phyloP scores from a whole-genome alignment of 1,140 invertebrate species.

The Anadara kagoshimensis region DNA sequence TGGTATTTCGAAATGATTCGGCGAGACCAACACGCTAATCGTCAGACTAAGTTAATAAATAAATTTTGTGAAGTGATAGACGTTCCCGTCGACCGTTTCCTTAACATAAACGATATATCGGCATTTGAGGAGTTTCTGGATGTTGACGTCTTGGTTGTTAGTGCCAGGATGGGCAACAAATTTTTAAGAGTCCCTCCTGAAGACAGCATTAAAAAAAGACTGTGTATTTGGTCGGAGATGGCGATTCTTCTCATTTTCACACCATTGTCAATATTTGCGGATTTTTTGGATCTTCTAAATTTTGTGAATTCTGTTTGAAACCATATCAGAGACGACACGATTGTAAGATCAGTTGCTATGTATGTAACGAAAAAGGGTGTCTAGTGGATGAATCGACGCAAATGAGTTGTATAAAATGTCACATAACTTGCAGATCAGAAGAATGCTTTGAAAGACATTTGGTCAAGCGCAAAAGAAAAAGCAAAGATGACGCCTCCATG shows the following conservation, averaged over 20 bases:
- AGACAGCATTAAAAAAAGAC: slow-evolving; percentile 1
- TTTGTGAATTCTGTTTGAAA: slow-evolving; percentile 21
- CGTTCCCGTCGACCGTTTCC: slow-evolving; percentile 10
- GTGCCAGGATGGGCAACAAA: slow-evolving; percentile 24
- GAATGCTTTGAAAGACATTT: neutral
- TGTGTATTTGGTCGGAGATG: slow-evolving; percentile 23
- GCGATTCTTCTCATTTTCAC: slow-evolving; percentile 21
- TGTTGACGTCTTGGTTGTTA: slow-evolving; percentile 19
- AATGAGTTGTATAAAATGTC: slow-evolving; percentile 8
- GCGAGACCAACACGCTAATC: slow-evolving; percentile 2
- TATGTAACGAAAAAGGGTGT: slow-evolving; percentile 11
- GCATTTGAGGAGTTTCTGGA: slow-evolving; percentile 19
- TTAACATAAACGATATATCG: slow-evolving; percentile 25
- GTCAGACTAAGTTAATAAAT: slow-evolving; percentile 18
- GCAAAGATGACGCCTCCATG: neutral
- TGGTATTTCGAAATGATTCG: slow-evolving; percentile 10
- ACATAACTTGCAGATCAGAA: slow-evolving; percentile 13
- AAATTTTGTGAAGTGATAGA: slow-evolving; percentile 14
- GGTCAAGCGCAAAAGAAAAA: neutral
- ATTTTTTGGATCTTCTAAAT: slow-evolving; percentile 19
- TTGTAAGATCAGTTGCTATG: slow-evolving; percentile 7
- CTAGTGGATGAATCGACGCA: neutral
- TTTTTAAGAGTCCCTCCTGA: slow-evolving; percentile 16
- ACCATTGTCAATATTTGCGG: slow-evolving; percentile 16
- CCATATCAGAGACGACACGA: slow-evolving; percentile 16